A percentile compares a stretch with the other conserved stretches of the same genome.
Evolutionary conservation across 2,888 invertebrate species (phyloP).

Genomic region (Xanthorhoe designata): DNA sequence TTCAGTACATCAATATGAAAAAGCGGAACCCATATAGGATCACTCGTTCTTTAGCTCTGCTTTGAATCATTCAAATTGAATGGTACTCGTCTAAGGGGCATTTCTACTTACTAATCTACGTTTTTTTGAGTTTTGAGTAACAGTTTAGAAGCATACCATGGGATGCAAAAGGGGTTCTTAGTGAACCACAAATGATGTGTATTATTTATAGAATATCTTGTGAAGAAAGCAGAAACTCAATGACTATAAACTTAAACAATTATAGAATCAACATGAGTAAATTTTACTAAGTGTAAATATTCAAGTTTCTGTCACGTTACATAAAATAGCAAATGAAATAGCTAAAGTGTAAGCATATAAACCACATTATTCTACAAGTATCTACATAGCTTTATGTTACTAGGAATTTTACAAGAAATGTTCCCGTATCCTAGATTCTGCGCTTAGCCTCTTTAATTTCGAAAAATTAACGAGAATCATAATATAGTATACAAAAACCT

Average conservation of each 20-base stretch:
- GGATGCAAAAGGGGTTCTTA: not conserved
- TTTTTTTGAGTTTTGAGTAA: not conserved
- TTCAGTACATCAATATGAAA: too few relatives aligned
- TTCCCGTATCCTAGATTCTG: constrained; percentile 41
- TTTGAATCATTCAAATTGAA: too few relatives aligned
- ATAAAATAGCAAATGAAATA: constrained; percentile 5
- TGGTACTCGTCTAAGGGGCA: not conserved
- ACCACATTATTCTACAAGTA: constrained; percentile 2
- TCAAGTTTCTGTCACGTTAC: constrained; percentile 14
- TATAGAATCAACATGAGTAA: constrained; percentile 29
- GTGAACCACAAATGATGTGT: not conserved
- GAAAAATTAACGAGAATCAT: constrained; percentile 42
- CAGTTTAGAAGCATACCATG: not conserved
- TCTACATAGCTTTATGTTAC: constrained; percentile 10
- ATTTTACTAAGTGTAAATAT: constrained; percentile 30
- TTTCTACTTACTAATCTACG: not conserved
- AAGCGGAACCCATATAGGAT: too few relatives aligned
- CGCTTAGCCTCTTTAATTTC: constrained; percentile 52
- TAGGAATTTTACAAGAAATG: constrained; percentile 37
- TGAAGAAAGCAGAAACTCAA: not conserved
- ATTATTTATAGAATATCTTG: not conserved
- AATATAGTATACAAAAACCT: constrained; percentile 54
- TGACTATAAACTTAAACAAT: constrained; percentile 9
- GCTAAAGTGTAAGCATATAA: constrained; percentile 1
- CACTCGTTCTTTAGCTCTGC: too few relatives aligned